Conservation (phyloP, 2,113 vertebrate species). For the pig (Sus scrofa) region T2T-Sscrofa CM000826.6:125696001-125696500, state of each 20-base stretch:
- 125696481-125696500: fast-evolving
- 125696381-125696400: neutral
- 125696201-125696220: conserved; percentile 23
- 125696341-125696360: neutral
- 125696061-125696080: no score
- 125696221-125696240: conserved; percentile 44
- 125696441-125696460: neutral
- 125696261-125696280: conserved; percentile 5
- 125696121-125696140: fast-evolving
- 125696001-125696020: neutral
- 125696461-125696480: neutral
- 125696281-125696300: conserved; percentile 29
- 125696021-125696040: neutral
- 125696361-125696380: neutral
- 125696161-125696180: neutral
- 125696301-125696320: conserved; percentile 68
- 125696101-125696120: fast-evolving
- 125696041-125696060: neutral
- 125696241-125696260: conserved; percentile 15
- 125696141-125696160: neutral
- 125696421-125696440: neutral
- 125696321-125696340: conserved; percentile 41
- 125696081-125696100: neutral
- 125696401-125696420: neutral
- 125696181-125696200: neutral